These are phyloP conservation scores for Mionectes macconnelli DNA, from an alignment of 2,113 vertebrate species.

Conservation along the genomic window DNA sequence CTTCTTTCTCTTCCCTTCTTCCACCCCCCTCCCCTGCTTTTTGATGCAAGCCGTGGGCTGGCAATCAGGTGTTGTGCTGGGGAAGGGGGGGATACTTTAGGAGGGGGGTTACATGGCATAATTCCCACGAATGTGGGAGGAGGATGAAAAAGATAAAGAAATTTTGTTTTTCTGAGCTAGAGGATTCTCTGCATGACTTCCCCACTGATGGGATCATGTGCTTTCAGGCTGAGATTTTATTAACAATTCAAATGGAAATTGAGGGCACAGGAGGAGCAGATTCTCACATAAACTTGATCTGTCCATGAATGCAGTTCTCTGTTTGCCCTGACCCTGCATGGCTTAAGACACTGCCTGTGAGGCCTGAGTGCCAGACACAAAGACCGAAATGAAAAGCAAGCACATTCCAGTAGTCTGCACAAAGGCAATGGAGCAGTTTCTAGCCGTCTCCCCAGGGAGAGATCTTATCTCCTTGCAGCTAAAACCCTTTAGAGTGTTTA, in stretches of 20 bases:
- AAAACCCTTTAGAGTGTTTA: conserved; percentile 74
- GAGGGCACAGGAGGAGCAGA: conserved; percentile 89
- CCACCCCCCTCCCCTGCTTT: neutral
- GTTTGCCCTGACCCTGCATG: conserved; percentile 90
- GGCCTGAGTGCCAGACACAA: conserved; percentile 83
- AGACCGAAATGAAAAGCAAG: conserved; percentile 84
- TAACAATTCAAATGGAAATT: conserved; percentile 99
- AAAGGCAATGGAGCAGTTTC: conserved; percentile 78
- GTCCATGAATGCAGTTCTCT: conserved; percentile 95
- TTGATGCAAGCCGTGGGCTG: neutral
- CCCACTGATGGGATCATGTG: conserved; percentile 84
- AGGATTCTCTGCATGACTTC: conserved; percentile 85
- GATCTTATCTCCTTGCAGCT: conserved; percentile 77
- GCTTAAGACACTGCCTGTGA: conserved; percentile 86
- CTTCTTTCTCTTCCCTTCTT: conserved; percentile 19
- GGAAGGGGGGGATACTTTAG: conserved; percentile 32
- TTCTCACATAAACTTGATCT: conserved; percentile 99
- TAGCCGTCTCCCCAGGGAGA: conserved; percentile 74
- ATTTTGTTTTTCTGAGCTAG: conserved; percentile 79
- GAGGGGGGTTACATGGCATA: conserved; percentile 64
- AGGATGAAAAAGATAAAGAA: conserved; percentile 81
- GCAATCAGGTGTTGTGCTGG: conserved; percentile 71
- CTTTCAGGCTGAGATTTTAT: conserved; percentile 88
- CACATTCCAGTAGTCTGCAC: conserved; percentile 84
- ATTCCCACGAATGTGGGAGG: conserved; percentile 79